A percentile compares a stretch with the other conserved stretches of the same genome.
These are phyloP conservation scores for Cryptotis parvus DNA, from an alignment of 2,113 vertebrate species.

Conservation along the genomic window DNA sequence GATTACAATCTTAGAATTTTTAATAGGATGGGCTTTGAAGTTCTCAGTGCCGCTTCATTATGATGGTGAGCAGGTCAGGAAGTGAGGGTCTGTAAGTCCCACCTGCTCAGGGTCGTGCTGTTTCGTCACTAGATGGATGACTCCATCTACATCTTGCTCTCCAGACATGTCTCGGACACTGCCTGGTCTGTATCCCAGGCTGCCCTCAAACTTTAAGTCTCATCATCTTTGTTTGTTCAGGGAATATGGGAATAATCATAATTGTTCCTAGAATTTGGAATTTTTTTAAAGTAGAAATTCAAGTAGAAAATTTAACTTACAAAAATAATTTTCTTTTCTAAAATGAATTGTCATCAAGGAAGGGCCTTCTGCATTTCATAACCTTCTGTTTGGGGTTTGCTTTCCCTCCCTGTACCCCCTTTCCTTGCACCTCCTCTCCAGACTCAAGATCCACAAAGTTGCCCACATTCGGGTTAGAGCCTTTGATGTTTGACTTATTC, in stretches of 20 bases:
- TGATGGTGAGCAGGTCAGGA: not conserved
- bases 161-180: not conserved
- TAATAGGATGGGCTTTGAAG: constrained; percentile 4
- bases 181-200: not conserved
- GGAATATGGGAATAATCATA: not conserved
- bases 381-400: constrained; percentile 4
- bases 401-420: not conserved
- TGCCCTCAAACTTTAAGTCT: constrained; percentile 14
- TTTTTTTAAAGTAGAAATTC: not conserved
- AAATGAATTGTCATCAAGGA: not conserved
- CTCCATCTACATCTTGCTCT: not conserved
- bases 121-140: not conserved
- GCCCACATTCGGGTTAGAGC: constrained; percentile 19
- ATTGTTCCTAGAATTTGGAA: too few species aligned
- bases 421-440: too few species aligned
- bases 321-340: not conserved
- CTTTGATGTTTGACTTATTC: constrained; percentile 43
- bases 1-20: constrained; percentile 44
- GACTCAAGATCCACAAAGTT: constrained; percentile 11
- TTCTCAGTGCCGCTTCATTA: not conserved
- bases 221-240: constrained; percentile 30
- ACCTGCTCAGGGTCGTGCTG: not conserved
- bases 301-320: not conserved
- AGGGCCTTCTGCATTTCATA: not conserved
- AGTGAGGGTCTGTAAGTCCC: not conserved